These are phyloP conservation scores for Cranoglanis bouderius DNA, from an alignment of 2,113 vertebrate genomes.

Conservation along the genomic window DNA sequence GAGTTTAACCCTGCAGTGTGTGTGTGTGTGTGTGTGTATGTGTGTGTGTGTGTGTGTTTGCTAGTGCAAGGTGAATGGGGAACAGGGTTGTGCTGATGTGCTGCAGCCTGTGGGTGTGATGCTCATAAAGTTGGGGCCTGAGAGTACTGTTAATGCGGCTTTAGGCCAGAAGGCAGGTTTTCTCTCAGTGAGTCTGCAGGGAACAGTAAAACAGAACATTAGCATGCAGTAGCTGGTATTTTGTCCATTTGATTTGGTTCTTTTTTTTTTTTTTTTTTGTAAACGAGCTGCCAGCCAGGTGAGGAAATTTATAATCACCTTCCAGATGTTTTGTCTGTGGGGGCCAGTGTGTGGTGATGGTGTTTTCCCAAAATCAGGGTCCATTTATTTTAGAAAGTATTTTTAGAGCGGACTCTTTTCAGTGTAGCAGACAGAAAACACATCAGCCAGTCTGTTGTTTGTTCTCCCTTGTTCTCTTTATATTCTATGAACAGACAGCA, in stretches of 20 bases:
- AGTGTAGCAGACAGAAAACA: neutral
- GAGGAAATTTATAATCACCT: neutral
- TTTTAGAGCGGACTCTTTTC: neutral
- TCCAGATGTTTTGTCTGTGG: neutral
- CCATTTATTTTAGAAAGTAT: neutral
- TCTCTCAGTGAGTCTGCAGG: neutral
- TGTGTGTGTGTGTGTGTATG: neutral
- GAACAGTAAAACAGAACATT: neutral
- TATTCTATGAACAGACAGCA: neutral
- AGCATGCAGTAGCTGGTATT: neutral
- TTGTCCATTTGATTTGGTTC: neutral
- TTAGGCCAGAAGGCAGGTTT: constrained; percentile 4
- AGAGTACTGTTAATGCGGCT: neutral
- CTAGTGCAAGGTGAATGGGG: neutral
- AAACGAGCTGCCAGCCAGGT: neutral
- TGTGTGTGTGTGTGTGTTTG: constrained; percentile 1
- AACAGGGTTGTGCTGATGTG: neutral
- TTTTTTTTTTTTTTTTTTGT: neutral
- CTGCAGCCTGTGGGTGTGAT: neutral
- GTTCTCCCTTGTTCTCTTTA: neutral
- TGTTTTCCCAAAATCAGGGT: neutral
- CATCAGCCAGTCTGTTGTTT: neutral
- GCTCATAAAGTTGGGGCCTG: neutral
- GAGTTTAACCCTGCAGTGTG: neutral
- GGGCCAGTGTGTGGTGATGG: neutral